These are phyloP conservation scores for Drosophila affinis DNA, from an alignment of 2,888 invertebrate species.

Conservation along the genomic window DNA sequence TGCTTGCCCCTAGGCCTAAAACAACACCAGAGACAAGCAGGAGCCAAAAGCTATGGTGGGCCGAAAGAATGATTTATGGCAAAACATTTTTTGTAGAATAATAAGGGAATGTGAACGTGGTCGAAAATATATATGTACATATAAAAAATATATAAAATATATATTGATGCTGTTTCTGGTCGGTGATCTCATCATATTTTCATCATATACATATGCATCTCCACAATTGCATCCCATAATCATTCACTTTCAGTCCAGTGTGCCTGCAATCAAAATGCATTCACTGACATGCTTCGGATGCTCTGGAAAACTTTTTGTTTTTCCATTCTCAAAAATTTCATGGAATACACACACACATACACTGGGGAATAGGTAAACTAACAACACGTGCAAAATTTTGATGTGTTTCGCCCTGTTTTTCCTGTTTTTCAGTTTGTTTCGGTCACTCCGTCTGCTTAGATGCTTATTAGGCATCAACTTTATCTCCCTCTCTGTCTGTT, in stretches of 20 bases:
- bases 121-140: too few relatives aligned
- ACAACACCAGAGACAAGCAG: slow-evolving; percentile 51
- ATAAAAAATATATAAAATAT: background rate
- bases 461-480: slow-evolving; percentile 61
- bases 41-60: slow-evolving; percentile 25
- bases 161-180: background rate
- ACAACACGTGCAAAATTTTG: slow-evolving; percentile 50
- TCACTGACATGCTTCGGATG: slow-evolving; percentile 39
- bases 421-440: slow-evolving; percentile 28
- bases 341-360: slow-evolving; percentile 15
- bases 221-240: background rate
- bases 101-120: background rate
- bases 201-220: background rate
- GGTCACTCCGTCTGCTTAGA: slow-evolving; percentile 46
- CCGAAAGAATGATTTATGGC: background rate
- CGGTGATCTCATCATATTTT: too few relatives aligned
- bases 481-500: slow-evolving; percentile 1
- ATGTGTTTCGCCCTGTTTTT: slow-evolving; percentile 29
- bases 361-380: slow-evolving; percentile 26
- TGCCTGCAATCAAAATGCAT: slow-evolving; percentile 70
- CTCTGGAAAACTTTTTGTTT: slow-evolving; percentile 45
- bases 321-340: slow-evolving; percentile 44
- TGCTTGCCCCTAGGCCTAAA: slow-evolving; percentile 46
- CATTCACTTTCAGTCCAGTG: slow-evolving; percentile 30
- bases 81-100: too few relatives aligned